Evolutionary conservation across 2,797 vertebrate species (phyloP).

Genomic region (Microhierax caerulescens): DNA sequence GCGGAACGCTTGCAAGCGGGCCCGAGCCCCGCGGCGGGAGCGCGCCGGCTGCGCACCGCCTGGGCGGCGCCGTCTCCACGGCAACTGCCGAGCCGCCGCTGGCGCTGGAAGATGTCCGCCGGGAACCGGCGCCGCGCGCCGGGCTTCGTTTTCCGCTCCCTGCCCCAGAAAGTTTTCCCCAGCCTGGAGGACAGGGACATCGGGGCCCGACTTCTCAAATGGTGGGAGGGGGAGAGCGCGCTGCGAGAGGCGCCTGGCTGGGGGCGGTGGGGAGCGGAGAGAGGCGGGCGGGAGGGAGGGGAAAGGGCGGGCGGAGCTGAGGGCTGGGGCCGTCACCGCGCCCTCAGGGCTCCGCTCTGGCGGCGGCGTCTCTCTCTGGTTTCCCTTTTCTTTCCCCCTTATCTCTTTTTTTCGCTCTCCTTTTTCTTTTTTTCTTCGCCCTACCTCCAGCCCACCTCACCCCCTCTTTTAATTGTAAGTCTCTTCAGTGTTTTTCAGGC

Average conservation of each 20-base stretch:
- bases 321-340: not conserved
- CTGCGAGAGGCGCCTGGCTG: not conserved
- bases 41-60: not conserved
- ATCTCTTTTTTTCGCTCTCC: not conserved
- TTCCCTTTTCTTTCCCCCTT: too few species aligned
- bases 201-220: conserved; percentile 70
- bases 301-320: not conserved
- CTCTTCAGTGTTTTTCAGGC: not conserved
- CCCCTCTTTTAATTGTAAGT: not conserved
- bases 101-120: conserved; percentile 33
- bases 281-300: not conserved
- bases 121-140: not conserved
- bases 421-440: too few species aligned
- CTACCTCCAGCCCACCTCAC: accelerated
- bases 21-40: not conserved
- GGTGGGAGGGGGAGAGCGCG: conserved; percentile 55
- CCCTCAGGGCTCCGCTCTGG: not conserved
- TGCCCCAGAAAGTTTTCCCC: conserved; percentile 68
- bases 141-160: conserved; percentile 56
- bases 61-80: conserved; percentile 10
- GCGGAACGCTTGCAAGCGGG: not conserved
- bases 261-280: not conserved
- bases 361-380: too few species aligned
- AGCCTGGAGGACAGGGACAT: conserved; percentile 51
- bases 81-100: not conserved